Percentiles rank a stretch among this genome's conserved stretches.
Evolutionary conservation across 2,797 vertebrate genomes (phyloP).

Genomic region (Remorina albescens): DNA sequence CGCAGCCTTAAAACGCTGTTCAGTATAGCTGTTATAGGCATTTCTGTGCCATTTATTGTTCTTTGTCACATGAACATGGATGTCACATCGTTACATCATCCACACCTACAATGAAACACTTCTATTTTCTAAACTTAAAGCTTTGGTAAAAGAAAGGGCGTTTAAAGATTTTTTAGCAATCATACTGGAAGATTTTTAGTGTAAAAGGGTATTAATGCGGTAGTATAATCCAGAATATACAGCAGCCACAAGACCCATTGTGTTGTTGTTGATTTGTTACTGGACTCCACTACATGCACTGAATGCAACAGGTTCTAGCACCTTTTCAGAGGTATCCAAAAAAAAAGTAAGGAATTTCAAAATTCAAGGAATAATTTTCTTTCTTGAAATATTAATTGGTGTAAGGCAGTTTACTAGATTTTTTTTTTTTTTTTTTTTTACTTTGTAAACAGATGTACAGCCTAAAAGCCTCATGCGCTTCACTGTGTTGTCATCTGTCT

Average conservation of each 20-base stretch:
- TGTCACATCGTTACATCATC: constrained; percentile 3
- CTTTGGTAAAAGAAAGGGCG: too few species aligned
- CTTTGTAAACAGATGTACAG: too few species aligned
- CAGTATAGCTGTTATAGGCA: not conserved
- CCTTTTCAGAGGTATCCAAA: not conserved
- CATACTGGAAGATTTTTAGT: not conserved
- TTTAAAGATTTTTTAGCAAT: too few species aligned
- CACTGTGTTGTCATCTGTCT: too few species aligned
- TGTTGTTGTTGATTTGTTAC: not conserved
- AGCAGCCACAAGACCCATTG: not conserved
- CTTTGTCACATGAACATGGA: not conserved
- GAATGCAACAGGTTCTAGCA: not conserved
- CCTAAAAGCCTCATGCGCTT: too few species aligned
- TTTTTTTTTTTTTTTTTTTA: not conserved
- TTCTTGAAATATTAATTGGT: not conserved
- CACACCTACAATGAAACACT: not conserved
- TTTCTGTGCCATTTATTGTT: constrained; percentile 1
- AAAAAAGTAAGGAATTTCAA: not conserved
- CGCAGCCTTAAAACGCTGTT: constrained; percentile 5
- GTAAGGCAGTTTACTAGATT: too few species aligned
- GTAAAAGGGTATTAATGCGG: not conserved
- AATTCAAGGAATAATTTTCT: not conserved
- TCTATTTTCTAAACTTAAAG: not conserved
- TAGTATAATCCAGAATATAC: not conserved
- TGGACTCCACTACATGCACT: not conserved